Base-by-base conservation (phyloP, 2,113 vertebrate species). In the Megaceryle maxima region DNA sequence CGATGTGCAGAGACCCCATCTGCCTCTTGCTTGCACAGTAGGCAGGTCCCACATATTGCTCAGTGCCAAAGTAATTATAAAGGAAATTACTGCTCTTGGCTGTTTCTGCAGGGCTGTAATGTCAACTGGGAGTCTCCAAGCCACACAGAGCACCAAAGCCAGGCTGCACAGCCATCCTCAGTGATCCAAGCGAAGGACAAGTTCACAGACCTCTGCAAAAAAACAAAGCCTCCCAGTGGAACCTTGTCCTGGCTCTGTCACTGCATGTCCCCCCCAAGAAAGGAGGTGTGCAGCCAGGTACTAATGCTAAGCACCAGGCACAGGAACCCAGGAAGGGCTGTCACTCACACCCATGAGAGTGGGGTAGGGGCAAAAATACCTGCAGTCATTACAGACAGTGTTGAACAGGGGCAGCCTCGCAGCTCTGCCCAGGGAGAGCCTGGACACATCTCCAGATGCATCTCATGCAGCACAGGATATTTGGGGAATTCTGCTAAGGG, bases 21-120 rank as follows among this genome's bases (percentile, higher is more conserved):
- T 33, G 12, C 20, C 5, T 44, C 16, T 0, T 11, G 6, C 4
- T 1, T 21, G 37, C 48, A 39, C n/a, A 20, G 9, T 2, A 46
- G 17, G 10, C 22, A 31, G 22, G 16, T 72, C 26, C 18, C 46
- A 87, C 66, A 39, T 25, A 46, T 1, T 51, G 13, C 66, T 87
- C 19, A 21, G 6, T n/a, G 24, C 16, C 50, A 39, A 57, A 22
- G 35, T 9, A 50, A 35, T 51, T 59, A 35, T 12, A 56, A 64
- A 89, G 41, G 39, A 14, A 43, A 69, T 59, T 51, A 11, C 9
- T 44, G 29, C 3, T 69, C 57, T 53, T 29, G 7, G 13, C 56
- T 43, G 20, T 33, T 69, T 57, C 50, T 67, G 26, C 25, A 59
- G 31, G 8, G 12, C 29, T 48, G 17, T 37, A 33, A 15, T 20